Conservation (phyloP, 2,797 vertebrate genomes). For the Platyrinchus mystaceus region DNA sequence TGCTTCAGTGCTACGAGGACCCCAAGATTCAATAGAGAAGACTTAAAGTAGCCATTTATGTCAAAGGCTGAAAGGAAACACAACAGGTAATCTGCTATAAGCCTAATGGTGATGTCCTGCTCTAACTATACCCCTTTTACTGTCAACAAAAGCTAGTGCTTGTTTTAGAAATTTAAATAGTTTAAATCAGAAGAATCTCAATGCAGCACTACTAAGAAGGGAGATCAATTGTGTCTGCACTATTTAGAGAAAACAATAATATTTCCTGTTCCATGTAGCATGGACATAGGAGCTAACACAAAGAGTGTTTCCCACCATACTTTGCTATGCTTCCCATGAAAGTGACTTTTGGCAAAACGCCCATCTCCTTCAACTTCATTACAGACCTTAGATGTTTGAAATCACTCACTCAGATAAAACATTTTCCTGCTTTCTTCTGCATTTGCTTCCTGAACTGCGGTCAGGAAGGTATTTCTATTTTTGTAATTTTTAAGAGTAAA, state of each 20-base stretch:
- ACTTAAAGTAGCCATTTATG: not conserved
- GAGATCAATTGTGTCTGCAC: not conserved
- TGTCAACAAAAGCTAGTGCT: not conserved
- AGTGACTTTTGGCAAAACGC: not conserved
- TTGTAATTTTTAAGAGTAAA: not conserved
- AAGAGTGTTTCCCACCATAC: not conserved
- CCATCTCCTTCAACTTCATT: not conserved
- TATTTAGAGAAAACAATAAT: slow-evolving; percentile 19
- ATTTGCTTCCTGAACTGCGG: not conserved
- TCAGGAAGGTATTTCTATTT: not conserved
- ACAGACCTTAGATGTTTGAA: fast-evolving
- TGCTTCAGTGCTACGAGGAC: not conserved
- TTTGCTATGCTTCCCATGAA: not conserved
- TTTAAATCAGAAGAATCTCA: not conserved
- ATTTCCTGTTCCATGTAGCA: not conserved
- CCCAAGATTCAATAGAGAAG: not conserved
- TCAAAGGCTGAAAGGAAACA: not conserved
- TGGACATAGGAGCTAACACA: not conserved
- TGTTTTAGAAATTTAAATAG: not conserved
- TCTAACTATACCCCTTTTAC: not conserved
- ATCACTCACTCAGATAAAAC: not conserved
- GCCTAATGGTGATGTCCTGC: not conserved
- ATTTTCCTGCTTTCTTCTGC: not conserved
- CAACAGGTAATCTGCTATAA: not conserved
- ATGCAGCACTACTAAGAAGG: not conserved